Evolutionary conservation across 2,888 invertebrate species (phyloP), one percentile per base, ranked within the genome.

Genomic region (Scaptomyza polygonia): DNA sequence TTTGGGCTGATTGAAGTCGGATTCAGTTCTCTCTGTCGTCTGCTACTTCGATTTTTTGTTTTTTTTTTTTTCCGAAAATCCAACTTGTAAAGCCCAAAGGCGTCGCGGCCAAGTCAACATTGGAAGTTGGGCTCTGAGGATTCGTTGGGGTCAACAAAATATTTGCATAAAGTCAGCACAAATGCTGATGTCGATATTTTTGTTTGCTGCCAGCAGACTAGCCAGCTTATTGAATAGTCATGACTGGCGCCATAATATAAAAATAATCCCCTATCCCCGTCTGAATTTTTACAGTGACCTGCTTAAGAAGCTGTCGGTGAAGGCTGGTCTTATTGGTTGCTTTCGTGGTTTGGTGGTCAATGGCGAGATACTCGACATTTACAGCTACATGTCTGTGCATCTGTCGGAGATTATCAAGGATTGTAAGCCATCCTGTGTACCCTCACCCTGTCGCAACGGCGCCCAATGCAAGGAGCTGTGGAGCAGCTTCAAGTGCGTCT

Each of bases 401-500:
- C 92, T 97, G 55, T 96, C 96, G 49, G 97, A 97, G 91, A 97
- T 98, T 69, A 97, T 97, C 66, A 96, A 96, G 90, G 97, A 97
- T 89, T 98, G 98, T 90, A 97, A 96, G 89, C 97, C 98, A 0
- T 97, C 97, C 0, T 98, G 98, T 91, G 97, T 97, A 73, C 97
- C 97, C 0, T 97, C 97, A 89, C 98, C 98, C 8, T 98, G 98
- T 90, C 95, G 96, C 91, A 98, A 98, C 90, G 97, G 95, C 45
- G 98, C 97, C 0, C 94, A 94, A 72, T 98, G 97, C 90, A 97
- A 97, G 85, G 97, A 98, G 90, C 92, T 96, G 0, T 98, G 98
- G 98, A 97, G 97, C 67, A 95, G 96, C 30, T 98, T 97, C 83
- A 96, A 96, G 87, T 98, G 98, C 90, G 95, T 96, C 74, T 98